Evolutionary conservation across 2,888 invertebrate genomes (phyloP), one percentile per base, ranked within the genome.

Genomic region (Helicoverpa assulta): DNA sequence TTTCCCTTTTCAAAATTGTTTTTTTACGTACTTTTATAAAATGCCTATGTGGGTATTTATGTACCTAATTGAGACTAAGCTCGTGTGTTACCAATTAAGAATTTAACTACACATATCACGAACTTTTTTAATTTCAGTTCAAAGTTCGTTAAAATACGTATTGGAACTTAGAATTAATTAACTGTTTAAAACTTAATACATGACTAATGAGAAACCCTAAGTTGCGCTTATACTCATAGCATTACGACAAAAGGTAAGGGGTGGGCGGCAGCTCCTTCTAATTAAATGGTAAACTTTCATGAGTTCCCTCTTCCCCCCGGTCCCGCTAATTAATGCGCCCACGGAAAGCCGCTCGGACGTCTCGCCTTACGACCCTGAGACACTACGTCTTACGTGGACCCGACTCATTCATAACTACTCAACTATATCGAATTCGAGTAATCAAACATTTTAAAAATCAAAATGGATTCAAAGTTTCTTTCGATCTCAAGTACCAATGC

Each of bases 211-310:
- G 93, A 91, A 90, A 88, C 89, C 91, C 90, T 92, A 93, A 92
- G 90, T 93, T 90, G 89, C 83, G 89, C 90, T 91, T 90, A 90
- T 91, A 91, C 91, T 90, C 90, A 89, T 86, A 88, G 90, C 88
- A 89, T 93, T 91, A 93, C 91, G 90, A 91, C 91, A 92, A 93
- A 91, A 93, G 94, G 92, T 92, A 89, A 88, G 89, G 91, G 90
- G 90, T 72, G 86, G 88, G 86, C 75, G 88, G 87, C 86, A 89
- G 90, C 91, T 89, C 91, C 88, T 93, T 92, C 94, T 96, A 96
- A 96, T 96, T 95, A 95, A 95, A 95, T 95, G 95, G 95, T 95
- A 95, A 95, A 95, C 95, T 96, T 94, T 95, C 94, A 95, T 93
- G 94, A 93, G 91, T 85, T 89, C 86, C 89, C 89, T 90, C 89